Base-by-base conservation (phyloP, 2,113 vertebrate species). In the Otolemur garnettii region DNA sequence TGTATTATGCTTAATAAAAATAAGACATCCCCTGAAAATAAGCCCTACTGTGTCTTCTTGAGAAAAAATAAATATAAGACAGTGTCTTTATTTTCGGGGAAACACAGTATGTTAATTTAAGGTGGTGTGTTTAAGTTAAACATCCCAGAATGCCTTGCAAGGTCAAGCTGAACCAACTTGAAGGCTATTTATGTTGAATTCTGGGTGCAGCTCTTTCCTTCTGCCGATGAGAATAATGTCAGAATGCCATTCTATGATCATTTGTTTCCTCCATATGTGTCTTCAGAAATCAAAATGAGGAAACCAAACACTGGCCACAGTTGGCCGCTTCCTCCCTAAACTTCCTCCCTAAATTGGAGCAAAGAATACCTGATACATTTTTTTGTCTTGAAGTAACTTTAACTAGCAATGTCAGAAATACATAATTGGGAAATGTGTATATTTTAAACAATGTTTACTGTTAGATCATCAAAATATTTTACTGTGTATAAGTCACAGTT, bases 221-320 rank as follows among this genome's bases (percentile, higher is more conserved):
- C 79, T 24, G 0, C 7, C 28, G 9, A 6, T 77, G 45, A 87
- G 53, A 84, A 55, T 33, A 89, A 38, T 74, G 24, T 75, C 66
- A 55, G 83, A 69, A 93, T 55, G 57, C 53, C 21, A 55, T 84
- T 87, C 64, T 10, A 11, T 83, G 90, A 7, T 87, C 68, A 19
- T 35, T 82, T 88, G 77, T 90, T 75, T 80, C 28, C 81, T 38
- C 9, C n/a, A 7, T 62, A 50, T 53, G 5, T 42, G 53, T 74
- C 50, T 85, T 91, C 60, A 87, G 59, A 92, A 87, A 75, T 78
- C 50, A 59, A 60, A 62, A n/a, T 17, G 55, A 90, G n/a, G 87
- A 92, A 89, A 79, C 60, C 66, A 19, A 62, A 38, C 28, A 35
- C n/a, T 14, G 4, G 15, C 66, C 24, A 1, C 18, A 38, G 35